Conservation (phyloP, 1,140 invertebrate species). For the Steinernema khuongi region DNA sequence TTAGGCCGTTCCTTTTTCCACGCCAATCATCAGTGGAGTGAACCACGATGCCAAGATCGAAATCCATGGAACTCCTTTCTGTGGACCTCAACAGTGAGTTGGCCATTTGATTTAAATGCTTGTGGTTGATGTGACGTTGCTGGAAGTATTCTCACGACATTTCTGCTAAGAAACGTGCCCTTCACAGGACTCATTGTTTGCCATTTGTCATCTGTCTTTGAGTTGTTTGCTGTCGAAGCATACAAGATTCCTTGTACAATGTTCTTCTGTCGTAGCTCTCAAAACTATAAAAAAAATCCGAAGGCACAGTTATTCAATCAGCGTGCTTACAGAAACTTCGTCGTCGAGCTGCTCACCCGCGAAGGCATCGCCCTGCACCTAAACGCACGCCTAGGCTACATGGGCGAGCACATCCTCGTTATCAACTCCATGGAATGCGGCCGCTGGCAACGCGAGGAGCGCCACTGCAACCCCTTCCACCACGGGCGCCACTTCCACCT, state of each 20-base stretch:
- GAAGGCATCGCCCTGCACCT: conserved; percentile 34
- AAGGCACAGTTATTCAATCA: no score
- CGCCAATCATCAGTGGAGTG: conserved; percentile 22
- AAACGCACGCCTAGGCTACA: conserved; percentile 31
- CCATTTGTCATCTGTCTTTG: no score
- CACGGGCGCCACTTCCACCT: conserved; percentile 33
- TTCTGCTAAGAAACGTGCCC: no score
- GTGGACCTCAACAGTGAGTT: conserved; percentile 17
- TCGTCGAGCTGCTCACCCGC: conserved; percentile 27
- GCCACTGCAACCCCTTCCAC: conserved; percentile 26
- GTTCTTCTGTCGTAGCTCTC: no score
- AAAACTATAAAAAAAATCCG: no score
- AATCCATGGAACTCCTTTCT: conserved; percentile 23
- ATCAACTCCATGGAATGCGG: conserved; percentile 29
- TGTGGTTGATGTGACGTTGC: no score
- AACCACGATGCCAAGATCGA: conserved; percentile 27
- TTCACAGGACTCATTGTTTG: no score
- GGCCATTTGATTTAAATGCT: no score
- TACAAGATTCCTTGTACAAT: no score
- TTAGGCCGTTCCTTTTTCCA: conserved; percentile 23
- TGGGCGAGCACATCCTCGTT: conserved; percentile 25
- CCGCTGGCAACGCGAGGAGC: conserved; percentile 33
- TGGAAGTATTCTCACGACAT: no score
- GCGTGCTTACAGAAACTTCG: conserved; percentile 30
- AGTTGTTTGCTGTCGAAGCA: no score